Evolutionary conservation across 2,888 invertebrate species (phyloP).

Genomic region (Thysanoteuthis rhombus): DNA sequence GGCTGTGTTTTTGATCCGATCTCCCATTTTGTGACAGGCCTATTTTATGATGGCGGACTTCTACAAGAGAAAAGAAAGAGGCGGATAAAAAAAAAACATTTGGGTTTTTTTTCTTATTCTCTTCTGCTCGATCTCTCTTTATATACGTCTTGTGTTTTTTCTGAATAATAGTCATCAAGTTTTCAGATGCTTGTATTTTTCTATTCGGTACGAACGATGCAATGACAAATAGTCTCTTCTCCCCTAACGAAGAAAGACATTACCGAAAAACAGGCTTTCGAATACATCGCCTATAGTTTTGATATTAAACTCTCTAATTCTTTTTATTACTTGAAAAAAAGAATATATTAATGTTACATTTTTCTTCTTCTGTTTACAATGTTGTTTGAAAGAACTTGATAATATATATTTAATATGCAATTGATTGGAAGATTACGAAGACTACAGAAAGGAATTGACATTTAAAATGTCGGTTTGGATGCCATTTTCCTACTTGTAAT

Average conservation of each 20-base stretch:
- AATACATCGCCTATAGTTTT: too few species aligned
- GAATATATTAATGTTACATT: too few species aligned
- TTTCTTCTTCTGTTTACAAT: too few species aligned
- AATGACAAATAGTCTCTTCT: neutral
- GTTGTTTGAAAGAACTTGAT: too few species aligned
- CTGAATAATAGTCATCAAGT: neutral
- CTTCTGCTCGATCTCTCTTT: neutral
- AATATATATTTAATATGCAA: neutral
- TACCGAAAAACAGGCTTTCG: neutral
- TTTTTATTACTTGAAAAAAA: too few species aligned
- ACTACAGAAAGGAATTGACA: too few species aligned
- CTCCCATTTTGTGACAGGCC: slow-evolving; percentile 13
- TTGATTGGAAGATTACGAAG: neutral
- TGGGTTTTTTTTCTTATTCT: neutral
- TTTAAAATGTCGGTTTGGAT: too few species aligned
- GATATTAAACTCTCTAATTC: too few species aligned
- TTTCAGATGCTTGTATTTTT: neutral
- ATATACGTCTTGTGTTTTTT: neutral
- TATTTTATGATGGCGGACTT: neutral
- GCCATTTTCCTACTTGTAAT: too few species aligned
- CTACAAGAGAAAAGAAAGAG: neutral
- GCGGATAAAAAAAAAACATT: neutral
- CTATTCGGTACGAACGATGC: neutral
- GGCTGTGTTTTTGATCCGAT: neutral
- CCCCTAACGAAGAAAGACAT: neutral